Evolutionary conservation across 2,888 invertebrate genomes (phyloP).

Genomic region (Syrista parreyssii): DNA sequence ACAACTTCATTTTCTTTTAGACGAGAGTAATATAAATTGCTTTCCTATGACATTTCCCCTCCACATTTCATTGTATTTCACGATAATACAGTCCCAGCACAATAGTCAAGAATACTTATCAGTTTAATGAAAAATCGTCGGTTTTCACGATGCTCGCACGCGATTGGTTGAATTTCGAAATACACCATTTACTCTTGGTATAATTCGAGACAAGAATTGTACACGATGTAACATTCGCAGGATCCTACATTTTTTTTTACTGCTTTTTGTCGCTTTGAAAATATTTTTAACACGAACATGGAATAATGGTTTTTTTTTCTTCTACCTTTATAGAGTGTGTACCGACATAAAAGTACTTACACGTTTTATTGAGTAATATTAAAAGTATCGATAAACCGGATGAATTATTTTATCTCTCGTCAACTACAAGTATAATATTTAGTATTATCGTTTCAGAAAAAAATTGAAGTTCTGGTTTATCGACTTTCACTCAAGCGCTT

Average conservation of each 20-base stretch:
- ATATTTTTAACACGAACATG: neutral
- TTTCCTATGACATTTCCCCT: neutral
- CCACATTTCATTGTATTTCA: too few species aligned
- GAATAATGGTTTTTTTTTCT: neutral
- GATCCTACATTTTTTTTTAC: neutral
- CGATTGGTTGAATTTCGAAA: neutral
- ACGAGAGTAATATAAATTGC: neutral
- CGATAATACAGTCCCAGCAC: neutral
- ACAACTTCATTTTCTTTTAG: too few species aligned
- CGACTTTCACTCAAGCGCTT: conserved; percentile 15
- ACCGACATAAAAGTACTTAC: neutral
- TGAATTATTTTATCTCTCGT: neutral
- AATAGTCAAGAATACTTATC: neutral
- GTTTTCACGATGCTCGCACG: neutral
- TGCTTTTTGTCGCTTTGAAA: neutral
- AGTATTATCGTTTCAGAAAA: neutral
- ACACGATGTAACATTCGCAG: neutral
- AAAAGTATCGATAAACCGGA: neutral
- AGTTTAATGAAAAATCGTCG: neutral
- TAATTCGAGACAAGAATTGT: neutral
- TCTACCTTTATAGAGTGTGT: neutral
- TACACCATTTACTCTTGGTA: neutral
- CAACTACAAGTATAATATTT: neutral
- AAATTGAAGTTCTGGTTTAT: neutral
- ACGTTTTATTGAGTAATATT: neutral